phyloP scores from a whole-genome alignment of 1,140 invertebrate species.

The Druon quercuslanigerum region DNA sequence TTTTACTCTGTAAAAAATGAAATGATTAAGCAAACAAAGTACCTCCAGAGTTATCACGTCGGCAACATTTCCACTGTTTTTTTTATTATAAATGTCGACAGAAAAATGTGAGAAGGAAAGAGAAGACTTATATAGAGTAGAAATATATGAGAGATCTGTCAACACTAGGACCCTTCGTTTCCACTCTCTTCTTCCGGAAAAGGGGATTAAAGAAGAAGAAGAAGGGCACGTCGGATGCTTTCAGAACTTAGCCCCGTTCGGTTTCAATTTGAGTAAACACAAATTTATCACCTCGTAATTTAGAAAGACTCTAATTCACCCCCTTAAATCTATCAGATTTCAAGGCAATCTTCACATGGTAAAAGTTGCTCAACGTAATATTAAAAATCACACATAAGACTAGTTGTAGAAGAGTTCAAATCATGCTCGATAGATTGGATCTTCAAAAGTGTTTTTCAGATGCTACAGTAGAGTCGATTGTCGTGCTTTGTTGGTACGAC shows the following conservation, averaged over 20 bases:
- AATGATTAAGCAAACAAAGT: not conserved
- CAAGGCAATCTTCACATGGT: not conserved
- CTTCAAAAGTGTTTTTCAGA: constrained; percentile 6
- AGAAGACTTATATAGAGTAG: constrained; percentile 16
- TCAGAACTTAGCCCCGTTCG: constrained; percentile 21
- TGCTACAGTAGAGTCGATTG: not conserved
- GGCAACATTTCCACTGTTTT: not conserved
- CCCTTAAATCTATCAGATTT: not conserved
- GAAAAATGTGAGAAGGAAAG: constrained; percentile 15
- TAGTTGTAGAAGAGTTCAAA: not conserved
- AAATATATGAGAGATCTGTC: constrained; percentile 36
- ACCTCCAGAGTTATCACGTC: not conserved
- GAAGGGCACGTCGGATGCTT: constrained; percentile 2
- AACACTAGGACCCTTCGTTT: constrained; percentile 29
- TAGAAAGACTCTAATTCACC: constrained; percentile 1
- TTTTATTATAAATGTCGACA: not conserved
- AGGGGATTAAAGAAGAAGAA: constrained; percentile 36
- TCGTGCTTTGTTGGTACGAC: not conserved
- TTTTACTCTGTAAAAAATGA: not conserved
- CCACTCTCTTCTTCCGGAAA: constrained; percentile 43
- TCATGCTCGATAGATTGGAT: not conserved
- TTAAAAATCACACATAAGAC: too few relatives aligned
- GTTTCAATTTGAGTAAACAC: constrained; percentile 29
- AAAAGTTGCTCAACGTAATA: not conserved
- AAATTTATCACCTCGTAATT: constrained; percentile 29